phyloP scores from a whole-genome alignment of 2,113 vertebrate genomes.

The Rhea americana region DNA sequence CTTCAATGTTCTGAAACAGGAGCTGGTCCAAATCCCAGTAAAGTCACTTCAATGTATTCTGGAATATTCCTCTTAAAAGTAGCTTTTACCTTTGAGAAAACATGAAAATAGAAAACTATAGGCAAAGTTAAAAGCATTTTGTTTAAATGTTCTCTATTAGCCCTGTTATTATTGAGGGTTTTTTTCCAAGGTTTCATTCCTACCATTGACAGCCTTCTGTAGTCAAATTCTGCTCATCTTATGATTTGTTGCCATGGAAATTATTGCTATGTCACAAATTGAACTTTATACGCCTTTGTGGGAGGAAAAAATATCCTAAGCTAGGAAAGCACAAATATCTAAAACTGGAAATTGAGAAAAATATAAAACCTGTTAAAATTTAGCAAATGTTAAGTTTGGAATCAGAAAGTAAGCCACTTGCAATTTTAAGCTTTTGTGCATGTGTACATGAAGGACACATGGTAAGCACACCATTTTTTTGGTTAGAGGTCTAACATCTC shows the following conservation, averaged over 20 bases:
- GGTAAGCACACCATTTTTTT: neutral
- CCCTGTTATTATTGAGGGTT: neutral
- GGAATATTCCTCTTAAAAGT: neutral
- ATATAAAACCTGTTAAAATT: neutral
- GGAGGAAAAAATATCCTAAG: constrained; percentile 12
- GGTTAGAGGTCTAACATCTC: neutral
- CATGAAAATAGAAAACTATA: neutral
- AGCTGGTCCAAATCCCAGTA: neutral
- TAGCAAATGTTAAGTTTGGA: neutral
- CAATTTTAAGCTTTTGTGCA: neutral
- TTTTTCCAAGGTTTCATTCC: neutral
- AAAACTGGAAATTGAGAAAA: neutral
- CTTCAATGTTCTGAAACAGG: neutral
- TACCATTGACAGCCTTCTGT: neutral
- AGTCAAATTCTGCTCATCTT: constrained; percentile 1
- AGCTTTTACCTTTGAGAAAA: neutral
- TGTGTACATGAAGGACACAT: neutral
- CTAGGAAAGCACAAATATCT: neutral
- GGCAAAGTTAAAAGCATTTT: too few relatives aligned
- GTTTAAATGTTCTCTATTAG: neutral
- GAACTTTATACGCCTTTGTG: constrained; percentile 5
- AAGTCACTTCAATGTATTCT: neutral
- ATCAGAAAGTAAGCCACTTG: neutral
- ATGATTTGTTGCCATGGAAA: constrained; percentile 51
- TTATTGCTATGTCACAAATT: constrained; percentile 17